Conservation (phyloP, 2,113 vertebrate genomes). For the Lagopus leucura region DNA sequence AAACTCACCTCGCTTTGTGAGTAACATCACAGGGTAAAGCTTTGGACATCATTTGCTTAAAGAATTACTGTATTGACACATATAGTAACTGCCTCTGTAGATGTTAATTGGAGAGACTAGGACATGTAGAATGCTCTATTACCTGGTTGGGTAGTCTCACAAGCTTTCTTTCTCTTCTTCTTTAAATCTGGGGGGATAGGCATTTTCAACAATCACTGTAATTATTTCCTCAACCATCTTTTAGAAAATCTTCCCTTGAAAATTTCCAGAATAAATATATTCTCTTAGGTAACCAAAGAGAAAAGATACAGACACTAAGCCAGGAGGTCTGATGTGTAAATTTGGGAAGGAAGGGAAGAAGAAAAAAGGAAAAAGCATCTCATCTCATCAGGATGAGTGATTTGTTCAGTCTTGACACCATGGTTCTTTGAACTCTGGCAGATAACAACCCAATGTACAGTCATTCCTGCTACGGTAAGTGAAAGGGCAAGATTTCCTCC, state of each 20-base stretch:
- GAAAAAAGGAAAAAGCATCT: neutral
- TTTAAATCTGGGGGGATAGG: neutral
- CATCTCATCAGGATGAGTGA: neutral
- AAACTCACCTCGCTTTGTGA: rapidly evolving
- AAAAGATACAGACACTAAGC: neutral
- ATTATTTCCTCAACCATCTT: neutral
- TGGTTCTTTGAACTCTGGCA: neutral
- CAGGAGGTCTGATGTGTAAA: neutral
- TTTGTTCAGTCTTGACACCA: neutral
- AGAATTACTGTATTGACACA: rapidly evolving
- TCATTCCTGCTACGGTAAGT: neutral
- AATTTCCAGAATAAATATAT: neutral
- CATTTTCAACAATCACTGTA: neutral
- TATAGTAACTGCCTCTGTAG: neutral
- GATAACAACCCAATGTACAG: neutral
- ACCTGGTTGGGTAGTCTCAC: neutral
- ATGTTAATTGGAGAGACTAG: rapidly evolving
- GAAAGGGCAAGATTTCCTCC: neutral
- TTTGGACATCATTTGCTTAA: neutral
- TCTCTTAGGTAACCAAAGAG: neutral
- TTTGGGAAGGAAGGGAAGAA: neutral
- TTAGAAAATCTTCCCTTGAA: neutral
- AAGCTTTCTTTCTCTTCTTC: neutral
- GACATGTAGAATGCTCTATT: neutral
- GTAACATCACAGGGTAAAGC: neutral